Conservation (phyloP, 2,797 vertebrate genomes). For the Protosalanx chinensis region DNA sequence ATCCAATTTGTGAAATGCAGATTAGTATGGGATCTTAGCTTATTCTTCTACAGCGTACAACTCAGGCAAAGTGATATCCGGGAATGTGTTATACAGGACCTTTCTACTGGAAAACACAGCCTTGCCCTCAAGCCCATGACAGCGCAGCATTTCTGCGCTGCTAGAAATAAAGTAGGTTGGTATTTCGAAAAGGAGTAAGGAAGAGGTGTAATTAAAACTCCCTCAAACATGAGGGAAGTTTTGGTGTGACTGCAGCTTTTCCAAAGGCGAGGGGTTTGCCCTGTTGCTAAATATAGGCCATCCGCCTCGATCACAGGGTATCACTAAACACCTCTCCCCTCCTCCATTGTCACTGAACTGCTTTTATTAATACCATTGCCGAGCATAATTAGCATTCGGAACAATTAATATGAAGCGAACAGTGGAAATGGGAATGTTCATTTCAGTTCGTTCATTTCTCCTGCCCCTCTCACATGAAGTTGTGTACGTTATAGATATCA, state of each 20-base stretch:
- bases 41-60: conserved; percentile 35
- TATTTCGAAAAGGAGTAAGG: not conserved
- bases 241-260: conserved; percentile 43
- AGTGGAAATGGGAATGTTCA: not conserved
- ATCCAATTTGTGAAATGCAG: conserved; percentile 58
- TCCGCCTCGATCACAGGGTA: conserved; percentile 32
- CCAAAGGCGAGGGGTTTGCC: conserved; percentile 45
- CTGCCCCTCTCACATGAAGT: too few species aligned
- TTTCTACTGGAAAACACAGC: not conserved
- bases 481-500: conserved; percentile 1
- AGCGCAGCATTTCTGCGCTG: conserved; percentile 38
- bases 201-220: not conserved
- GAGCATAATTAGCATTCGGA: conserved; percentile 50
- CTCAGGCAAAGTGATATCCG: conserved; percentile 38
- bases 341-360: conserved; percentile 43
- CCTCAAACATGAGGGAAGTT: not conserved
- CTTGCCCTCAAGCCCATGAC: not conserved
- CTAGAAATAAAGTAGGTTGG: conserved; percentile 39
- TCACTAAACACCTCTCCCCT: conserved; percentile 23
- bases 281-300: conserved; percentile 60
- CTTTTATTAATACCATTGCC: conserved; percentile 41
- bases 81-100: conserved; percentile 33
- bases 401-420: conserved; percentile 17
- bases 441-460: not conserved
- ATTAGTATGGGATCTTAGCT: conserved; percentile 50